phyloP scores from a whole-genome alignment of 2,888 invertebrate genomes.

The Colostygia pectinataria region DNA sequence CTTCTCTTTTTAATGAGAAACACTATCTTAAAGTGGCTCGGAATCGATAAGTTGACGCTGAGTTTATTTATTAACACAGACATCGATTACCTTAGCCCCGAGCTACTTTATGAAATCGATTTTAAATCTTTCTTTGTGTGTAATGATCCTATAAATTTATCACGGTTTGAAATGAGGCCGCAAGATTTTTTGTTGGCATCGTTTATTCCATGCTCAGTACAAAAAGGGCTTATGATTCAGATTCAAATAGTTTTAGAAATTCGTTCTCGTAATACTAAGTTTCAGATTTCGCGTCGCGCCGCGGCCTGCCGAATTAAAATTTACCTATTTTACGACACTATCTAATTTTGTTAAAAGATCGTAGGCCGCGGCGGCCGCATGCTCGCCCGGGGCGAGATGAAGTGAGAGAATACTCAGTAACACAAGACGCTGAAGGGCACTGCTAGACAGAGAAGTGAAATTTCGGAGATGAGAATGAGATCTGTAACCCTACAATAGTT shows the following conservation, averaged over 20 bases:
- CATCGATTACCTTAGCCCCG: background rate
- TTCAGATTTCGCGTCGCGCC: constrained; percentile 40
- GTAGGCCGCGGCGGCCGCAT: constrained; percentile 35
- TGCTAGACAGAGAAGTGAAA: constrained; percentile 48
- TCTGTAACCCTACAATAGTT: constrained; percentile 65
- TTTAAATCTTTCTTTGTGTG: background rate
- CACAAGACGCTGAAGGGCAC: constrained; percentile 47
- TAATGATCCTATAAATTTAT: background rate
- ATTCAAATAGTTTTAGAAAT: constrained; percentile 71
- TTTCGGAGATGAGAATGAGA: constrained; percentile 60
- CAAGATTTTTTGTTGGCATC: background rate
- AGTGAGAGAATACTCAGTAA: constrained; percentile 68
- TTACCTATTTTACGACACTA: constrained; percentile 34
- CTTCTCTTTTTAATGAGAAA: too few relatives aligned
- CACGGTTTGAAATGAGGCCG: constrained; percentile 2
- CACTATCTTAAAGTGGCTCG: too few relatives aligned
- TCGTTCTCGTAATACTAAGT: constrained; percentile 72
- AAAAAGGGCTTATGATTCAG: constrained; percentile 60
- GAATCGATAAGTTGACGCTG: too few relatives aligned
- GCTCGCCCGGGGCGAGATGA: constrained; percentile 45
- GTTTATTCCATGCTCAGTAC: constrained; percentile 40
- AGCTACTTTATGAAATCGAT: background rate
- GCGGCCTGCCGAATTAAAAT: constrained; percentile 28
- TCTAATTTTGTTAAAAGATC: constrained; percentile 29
- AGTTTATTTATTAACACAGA: constrained; percentile 22